Percentiles rank a stretch among this genome's conserved stretches.
Evolutionary conservation across 2,113 vertebrate species (phyloP).

Genomic region (Elephantulus edwardii): DNA sequence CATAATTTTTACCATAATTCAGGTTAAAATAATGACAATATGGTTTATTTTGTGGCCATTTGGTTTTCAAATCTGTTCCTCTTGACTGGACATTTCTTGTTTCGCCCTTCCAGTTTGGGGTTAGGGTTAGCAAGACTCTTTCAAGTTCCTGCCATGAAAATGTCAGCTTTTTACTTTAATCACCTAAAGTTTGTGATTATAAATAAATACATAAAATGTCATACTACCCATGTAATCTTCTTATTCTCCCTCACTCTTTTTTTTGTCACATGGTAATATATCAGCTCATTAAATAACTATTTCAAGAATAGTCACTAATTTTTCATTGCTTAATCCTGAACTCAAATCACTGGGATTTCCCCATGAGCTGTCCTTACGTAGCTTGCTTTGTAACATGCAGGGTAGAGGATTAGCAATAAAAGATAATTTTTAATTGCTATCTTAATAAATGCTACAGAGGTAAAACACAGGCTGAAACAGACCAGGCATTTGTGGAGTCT

Average conservation of each 20-base stretch:
- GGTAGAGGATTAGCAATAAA: too few relatives aligned
- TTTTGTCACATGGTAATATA: neutral
- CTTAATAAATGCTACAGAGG: neutral
- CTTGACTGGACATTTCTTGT: neutral
- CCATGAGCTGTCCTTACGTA: accelerated
- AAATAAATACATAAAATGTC: too few relatives aligned
- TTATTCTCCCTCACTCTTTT: neutral
- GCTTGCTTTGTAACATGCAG: neutral
- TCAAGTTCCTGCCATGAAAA: neutral
- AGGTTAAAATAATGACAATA: too few relatives aligned
- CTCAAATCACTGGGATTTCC: too few relatives aligned
- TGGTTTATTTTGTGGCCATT: too few relatives aligned
- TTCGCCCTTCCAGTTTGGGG: neutral
- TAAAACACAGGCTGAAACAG: neutral
- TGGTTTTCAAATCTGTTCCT: neutral
- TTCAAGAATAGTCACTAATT: neutral
- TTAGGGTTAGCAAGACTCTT: neutral
- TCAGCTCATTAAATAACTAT: neutral
- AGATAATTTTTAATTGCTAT: too few relatives aligned
- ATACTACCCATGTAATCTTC: too few relatives aligned
- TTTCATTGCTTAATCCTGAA: too few relatives aligned
- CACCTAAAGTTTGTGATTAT: neutral
- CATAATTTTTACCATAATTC: too few relatives aligned
- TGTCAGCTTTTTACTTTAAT: neutral
- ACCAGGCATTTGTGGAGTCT: too few relatives aligned